Percentiles rank a stretch among this genome's conserved stretches.
These are phyloP conservation scores for Crocidura indochinensis DNA, from an alignment of 2,797 vertebrate species.

Conservation along the genomic window DNA sequence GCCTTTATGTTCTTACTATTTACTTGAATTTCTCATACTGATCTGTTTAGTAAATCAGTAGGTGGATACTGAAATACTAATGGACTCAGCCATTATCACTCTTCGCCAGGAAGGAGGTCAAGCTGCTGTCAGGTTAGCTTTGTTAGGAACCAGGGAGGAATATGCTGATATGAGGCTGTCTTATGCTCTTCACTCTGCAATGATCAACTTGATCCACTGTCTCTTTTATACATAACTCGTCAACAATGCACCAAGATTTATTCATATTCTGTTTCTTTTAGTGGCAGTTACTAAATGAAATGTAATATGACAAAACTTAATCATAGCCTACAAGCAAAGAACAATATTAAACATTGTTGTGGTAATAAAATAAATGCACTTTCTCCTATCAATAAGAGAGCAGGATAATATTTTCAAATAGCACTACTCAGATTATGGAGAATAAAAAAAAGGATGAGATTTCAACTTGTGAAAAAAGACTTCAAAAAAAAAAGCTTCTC, in stretches of 20 bases:
- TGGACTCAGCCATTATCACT: not conserved
- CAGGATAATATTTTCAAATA: slow-evolving; percentile 6
- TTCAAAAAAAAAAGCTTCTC: not conserved
- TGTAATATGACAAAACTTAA: slow-evolving; percentile 35
- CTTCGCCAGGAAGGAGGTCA: not conserved
- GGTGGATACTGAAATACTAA: not conserved
- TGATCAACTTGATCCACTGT: not conserved
- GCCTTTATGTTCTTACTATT: slow-evolving; percentile 17
- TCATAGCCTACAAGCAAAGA: not conserved
- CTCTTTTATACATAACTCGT: not conserved
- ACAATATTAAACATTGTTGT: not conserved
- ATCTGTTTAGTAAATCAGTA: slow-evolving; percentile 4
- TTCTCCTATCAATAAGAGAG: slow-evolving; percentile 4
- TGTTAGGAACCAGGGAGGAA: not conserved
- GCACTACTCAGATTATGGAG: not conserved
- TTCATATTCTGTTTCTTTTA: not conserved
- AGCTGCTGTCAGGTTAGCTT: not conserved
- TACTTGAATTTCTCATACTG: slow-evolving; percentile 7
- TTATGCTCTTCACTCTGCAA: too few relatives aligned
- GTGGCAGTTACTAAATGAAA: not conserved
- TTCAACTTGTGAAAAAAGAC: not conserved
- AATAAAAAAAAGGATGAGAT: slow-evolving; percentile 14
- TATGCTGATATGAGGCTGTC: rapidly evolving
- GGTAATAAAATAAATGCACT: slow-evolving; percentile 38
- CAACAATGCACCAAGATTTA: rapidly evolving